Percentiles rank a stretch among this genome's conserved stretches.
These are phyloP conservation scores for Rynchops niger DNA, from an alignment of 2,113 vertebrate genomes.

Conservation along the genomic window DNA sequence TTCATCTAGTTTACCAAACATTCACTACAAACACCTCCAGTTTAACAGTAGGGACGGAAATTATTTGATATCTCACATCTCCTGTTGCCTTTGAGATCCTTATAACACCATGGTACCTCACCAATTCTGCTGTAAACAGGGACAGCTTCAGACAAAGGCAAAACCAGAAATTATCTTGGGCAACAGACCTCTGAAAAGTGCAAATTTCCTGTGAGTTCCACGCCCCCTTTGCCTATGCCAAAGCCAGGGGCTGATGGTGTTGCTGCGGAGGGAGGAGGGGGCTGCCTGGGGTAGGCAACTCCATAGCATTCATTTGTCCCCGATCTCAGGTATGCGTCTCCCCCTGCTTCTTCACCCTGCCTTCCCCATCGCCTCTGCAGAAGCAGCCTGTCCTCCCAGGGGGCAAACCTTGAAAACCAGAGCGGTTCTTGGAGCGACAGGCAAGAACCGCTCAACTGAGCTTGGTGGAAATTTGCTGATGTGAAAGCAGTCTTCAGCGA, in stretches of 20 bases:
- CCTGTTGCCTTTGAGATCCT: not conserved
- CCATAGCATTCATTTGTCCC: not conserved
- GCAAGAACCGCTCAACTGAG: not conserved
- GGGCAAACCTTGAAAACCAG: not conserved
- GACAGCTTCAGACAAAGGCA: not conserved
- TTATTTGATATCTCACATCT: not conserved
- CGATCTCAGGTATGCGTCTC: fast-evolving
- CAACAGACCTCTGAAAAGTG: not conserved
- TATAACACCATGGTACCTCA: not conserved
- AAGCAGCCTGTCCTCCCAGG: not conserved
- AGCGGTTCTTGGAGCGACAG: not conserved
- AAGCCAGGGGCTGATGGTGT: not conserved
- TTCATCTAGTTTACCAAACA: not conserved
- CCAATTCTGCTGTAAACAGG: not conserved
- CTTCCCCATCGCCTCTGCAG: not conserved
- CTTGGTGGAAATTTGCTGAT: not conserved
- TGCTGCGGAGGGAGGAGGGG: not conserved
- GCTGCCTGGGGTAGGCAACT: not conserved
- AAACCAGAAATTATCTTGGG: not conserved
- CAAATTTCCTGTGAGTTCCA: not conserved
- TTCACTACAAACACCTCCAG: not conserved
- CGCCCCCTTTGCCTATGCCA: not conserved
- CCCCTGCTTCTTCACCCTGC: not conserved
- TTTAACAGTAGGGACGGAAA: not conserved
- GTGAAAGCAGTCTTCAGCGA: not conserved